phyloP scores from a whole-genome alignment of 1,140 invertebrate genomes.

The Temnothorax curvispinosus region DNA sequence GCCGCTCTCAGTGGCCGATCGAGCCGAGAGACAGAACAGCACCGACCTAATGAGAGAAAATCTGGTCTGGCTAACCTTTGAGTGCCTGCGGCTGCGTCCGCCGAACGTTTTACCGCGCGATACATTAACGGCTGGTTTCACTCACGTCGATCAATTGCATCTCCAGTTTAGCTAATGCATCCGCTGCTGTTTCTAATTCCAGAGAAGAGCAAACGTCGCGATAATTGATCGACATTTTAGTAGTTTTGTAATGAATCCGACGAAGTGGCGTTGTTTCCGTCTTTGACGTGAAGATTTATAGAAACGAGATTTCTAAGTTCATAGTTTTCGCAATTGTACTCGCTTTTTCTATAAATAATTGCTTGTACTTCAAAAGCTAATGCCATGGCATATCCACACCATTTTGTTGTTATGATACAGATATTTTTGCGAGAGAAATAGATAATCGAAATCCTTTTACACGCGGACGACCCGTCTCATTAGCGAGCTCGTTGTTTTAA shows the following conservation, averaged over 20 bases:
- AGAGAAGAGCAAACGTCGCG: not conserved
- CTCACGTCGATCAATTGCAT: slow-evolving; percentile 29
- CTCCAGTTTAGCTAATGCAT: slow-evolving; percentile 49
- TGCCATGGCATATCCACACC: no score
- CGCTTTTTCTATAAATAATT: not conserved
- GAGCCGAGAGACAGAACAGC: slow-evolving; percentile 27
- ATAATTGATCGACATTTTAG: not conserved
- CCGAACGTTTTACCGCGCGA: slow-evolving; percentile 44
- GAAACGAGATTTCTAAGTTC: not conserved
- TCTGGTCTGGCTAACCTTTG: slow-evolving; percentile 60
- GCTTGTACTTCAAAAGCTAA: not conserved
- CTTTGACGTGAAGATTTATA: not conserved
- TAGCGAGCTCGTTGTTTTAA: slow-evolving; percentile 38
- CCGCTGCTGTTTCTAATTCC: not conserved
- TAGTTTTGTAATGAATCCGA: no score
- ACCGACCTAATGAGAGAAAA: slow-evolving; percentile 56
- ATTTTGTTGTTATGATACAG: not conserved
- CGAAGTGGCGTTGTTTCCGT: not conserved
- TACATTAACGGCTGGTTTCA: slow-evolving; percentile 47
- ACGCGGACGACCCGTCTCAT: slow-evolving; percentile 7
- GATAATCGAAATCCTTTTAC: slow-evolving; percentile 28
- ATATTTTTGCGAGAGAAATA: not conserved
- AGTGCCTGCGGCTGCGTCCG: slow-evolving; percentile 45
- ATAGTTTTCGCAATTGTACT: not conserved
- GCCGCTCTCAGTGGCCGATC: slow-evolving; percentile 45